Conservation (phyloP, 2,113 vertebrate genomes). For the Rhinogobius similis region DNA sequence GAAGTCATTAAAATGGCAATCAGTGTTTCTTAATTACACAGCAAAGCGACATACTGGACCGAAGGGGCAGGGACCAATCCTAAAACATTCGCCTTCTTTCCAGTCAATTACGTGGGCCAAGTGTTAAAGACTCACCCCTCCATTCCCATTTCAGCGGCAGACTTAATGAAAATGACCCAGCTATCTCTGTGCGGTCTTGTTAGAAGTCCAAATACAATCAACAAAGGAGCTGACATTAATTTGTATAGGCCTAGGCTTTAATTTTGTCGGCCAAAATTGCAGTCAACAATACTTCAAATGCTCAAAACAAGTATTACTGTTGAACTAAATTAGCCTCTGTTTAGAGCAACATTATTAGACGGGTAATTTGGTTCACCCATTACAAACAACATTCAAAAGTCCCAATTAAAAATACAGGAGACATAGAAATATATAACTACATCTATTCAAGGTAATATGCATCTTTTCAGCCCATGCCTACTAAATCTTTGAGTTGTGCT, state of each 20-base stretch:
- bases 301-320: slow-evolving; percentile 16
- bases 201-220: slow-evolving; percentile 51
- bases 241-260: slow-evolving; percentile 40
- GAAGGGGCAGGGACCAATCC: slow-evolving; percentile 28
- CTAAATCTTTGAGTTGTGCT: slow-evolving; percentile 28
- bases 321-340: slow-evolving; percentile 20
- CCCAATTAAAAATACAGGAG: background rate
- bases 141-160: slow-evolving; percentile 50
- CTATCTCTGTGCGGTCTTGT: slow-evolving; percentile 27
- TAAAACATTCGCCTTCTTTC: slow-evolving; percentile 41
- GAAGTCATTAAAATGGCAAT: slow-evolving; percentile 71
- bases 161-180: slow-evolving; percentile 48
- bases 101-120: slow-evolving; percentile 49
- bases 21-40: slow-evolving; percentile 70
- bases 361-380: background rate
- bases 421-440: background rate
- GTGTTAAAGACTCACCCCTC: slow-evolving; percentile 46
- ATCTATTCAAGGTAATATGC: background rate
- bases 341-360: background rate
- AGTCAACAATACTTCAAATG: slow-evolving; percentile 28
- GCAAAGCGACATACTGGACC: slow-evolving; percentile 44
- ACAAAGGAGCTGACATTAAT: slow-evolving; percentile 44
- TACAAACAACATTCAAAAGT: too few relatives aligned
- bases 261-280: slow-evolving; percentile 47
- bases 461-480: background rate